phyloP scores from a whole-genome alignment of 2,888 invertebrate genomes.

The Ischnus inquisitorius region DNA sequence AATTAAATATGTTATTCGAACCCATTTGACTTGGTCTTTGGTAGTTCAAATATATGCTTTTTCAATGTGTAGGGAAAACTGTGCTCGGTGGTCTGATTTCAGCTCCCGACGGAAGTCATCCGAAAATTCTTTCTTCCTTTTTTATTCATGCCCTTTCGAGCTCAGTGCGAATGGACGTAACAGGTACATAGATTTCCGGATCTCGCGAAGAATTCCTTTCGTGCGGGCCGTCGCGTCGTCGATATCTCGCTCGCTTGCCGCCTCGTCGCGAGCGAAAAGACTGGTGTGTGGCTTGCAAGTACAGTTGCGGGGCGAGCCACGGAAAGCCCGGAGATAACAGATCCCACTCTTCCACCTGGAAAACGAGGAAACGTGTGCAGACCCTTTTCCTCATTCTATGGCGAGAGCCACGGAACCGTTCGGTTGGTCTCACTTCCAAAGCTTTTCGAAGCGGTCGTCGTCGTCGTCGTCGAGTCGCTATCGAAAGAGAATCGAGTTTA shows the following conservation, averaged over 20 bases:
- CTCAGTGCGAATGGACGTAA: slow-evolving; percentile 11
- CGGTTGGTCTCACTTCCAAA: slow-evolving; percentile 28
- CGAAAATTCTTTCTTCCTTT: background rate
- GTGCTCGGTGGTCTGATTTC: slow-evolving; percentile 31
- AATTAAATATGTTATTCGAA: too few relatives aligned
- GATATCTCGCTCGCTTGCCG: slow-evolving; percentile 59
- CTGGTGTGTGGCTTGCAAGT: background rate
- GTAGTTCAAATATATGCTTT: too few relatives aligned
- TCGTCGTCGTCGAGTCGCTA: slow-evolving; percentile 13
- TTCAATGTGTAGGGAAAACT: too few relatives aligned
- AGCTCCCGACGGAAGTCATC: slow-evolving; percentile 31
- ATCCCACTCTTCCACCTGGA: too few relatives aligned
- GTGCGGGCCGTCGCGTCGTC: slow-evolving; percentile 53
- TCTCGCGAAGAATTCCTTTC: slow-evolving; percentile 16
- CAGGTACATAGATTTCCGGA: background rate
- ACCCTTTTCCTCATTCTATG: background rate
- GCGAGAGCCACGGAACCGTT: slow-evolving; percentile 31
- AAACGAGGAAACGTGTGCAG: background rate
- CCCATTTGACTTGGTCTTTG: too few relatives aligned
- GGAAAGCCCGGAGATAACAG: slow-evolving; percentile 14
- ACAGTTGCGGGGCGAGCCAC: slow-evolving; percentile 16
- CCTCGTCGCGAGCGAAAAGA: slow-evolving; percentile 38
- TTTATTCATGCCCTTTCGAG: background rate
- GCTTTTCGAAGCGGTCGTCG: slow-evolving; percentile 17
- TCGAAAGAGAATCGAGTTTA: slow-evolving; percentile 9